Evolutionary conservation across 1,140 invertebrate species (phyloP).

Genomic region (Drosophila suzukii): DNA sequence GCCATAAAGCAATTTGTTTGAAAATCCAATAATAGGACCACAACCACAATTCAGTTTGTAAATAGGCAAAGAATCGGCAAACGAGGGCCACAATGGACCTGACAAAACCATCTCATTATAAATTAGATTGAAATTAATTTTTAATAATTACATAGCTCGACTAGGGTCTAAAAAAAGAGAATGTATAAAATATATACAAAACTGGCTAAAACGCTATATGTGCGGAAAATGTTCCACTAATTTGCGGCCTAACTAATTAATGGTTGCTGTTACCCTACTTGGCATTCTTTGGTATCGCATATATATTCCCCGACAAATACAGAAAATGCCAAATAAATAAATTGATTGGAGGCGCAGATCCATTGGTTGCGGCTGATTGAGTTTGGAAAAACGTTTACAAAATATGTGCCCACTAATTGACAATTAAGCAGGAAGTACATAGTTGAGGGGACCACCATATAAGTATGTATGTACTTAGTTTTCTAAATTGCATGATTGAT

Average conservation of each 20-base stretch:
- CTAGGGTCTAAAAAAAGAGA: slow-evolving; percentile 13
- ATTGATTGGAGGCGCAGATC: slow-evolving; percentile 59
- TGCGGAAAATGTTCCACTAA: slow-evolving; percentile 66
- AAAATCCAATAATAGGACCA: slow-evolving; percentile 27
- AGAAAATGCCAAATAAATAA: slow-evolving; percentile 59
- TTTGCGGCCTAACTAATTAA: slow-evolving; percentile 79
- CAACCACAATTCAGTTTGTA: slow-evolving; percentile 34
- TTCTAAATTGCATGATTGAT: slow-evolving; percentile 75
- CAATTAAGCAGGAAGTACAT: slow-evolving; percentile 77
- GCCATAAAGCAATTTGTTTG: slow-evolving; percentile 33
- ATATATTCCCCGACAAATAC: slow-evolving; percentile 24
- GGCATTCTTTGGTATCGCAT: slow-evolving; percentile 2
- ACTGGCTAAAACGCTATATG: neutral
- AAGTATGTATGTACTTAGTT: slow-evolving; percentile 3
- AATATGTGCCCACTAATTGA: slow-evolving; percentile 74
- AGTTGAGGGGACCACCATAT: slow-evolving; percentile 43
- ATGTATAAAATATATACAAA: neutral
- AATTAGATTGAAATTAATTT: slow-evolving; percentile 70
- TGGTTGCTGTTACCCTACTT: slow-evolving; percentile 44
- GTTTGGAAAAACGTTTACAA: slow-evolving; percentile 47
- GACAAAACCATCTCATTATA: slow-evolving; percentile 69
- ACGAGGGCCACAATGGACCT: slow-evolving; percentile 29
- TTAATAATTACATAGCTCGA: slow-evolving; percentile 49
- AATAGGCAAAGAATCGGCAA: slow-evolving; percentile 19
- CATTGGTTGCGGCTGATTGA: slow-evolving; percentile 68